A percentile compares a stretch with the other conserved stretches of the same genome.
Conservation (phyloP, 2,888 invertebrate genomes). For the Copidosoma aretas region DNA sequence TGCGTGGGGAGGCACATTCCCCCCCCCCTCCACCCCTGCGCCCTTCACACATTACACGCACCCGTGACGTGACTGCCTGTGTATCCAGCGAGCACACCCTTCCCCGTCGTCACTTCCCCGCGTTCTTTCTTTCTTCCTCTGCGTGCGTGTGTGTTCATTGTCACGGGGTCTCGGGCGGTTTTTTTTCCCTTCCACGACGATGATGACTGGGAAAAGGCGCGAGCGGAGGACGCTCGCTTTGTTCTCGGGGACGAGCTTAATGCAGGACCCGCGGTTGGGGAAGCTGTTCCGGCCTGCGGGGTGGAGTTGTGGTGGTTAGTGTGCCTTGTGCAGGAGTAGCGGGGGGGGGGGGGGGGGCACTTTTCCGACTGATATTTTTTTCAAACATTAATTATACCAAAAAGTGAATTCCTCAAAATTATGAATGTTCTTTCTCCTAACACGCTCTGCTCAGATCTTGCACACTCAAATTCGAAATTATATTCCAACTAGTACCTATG, state of each 20-base stretch:
- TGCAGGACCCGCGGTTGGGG: not conserved
- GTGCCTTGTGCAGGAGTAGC: too few species aligned
- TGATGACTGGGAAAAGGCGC: not conserved
- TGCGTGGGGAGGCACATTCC: not conserved
- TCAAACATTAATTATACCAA: too few species aligned
- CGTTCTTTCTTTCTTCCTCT: constrained; percentile 22
- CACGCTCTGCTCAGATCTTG: too few species aligned
- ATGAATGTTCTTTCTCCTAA: too few species aligned
- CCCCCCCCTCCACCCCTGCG: not conserved
- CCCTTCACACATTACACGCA: not conserved
- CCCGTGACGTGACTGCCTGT: not conserved
- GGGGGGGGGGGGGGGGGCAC: too few species aligned
- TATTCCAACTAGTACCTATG: too few species aligned
- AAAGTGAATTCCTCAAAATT: too few species aligned
- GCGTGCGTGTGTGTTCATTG: not conserved
- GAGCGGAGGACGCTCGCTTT: constrained; percentile 2
- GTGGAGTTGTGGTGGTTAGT: too few species aligned
- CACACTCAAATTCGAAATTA: too few species aligned
- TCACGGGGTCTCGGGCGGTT: not conserved
- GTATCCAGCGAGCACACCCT: not conserved
- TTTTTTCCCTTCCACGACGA: constrained; percentile 49
- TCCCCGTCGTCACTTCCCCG: constrained; percentile 24
- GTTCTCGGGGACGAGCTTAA: constrained; percentile 13
- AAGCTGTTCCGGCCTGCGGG: too few species aligned
- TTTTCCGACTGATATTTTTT: too few species aligned